phyloP scores from a whole-genome alignment of 2,888 invertebrate species.

The Boloria selene region DNA sequence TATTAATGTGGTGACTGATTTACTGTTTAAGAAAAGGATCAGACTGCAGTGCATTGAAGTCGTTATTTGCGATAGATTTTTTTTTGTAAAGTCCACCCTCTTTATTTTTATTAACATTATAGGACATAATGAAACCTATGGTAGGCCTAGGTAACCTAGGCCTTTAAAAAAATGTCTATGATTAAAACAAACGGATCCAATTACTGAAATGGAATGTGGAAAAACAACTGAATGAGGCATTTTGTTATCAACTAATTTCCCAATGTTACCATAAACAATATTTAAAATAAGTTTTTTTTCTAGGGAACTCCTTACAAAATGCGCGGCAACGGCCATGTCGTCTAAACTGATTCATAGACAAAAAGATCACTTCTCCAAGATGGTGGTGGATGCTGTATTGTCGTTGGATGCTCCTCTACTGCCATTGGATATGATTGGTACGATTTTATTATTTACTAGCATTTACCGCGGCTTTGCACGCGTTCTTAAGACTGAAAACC shows the following conservation, averaged over 20 bases:
- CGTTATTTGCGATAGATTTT: too few relatives aligned
- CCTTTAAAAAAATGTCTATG: conserved; percentile 32
- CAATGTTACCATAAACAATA: background rate
- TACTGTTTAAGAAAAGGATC: too few relatives aligned
- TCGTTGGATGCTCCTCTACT: conserved; percentile 90
- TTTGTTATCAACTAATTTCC: background rate
- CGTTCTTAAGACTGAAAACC: too few relatives aligned
- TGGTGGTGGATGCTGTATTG: conserved; percentile 99
- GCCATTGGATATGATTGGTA: conserved; percentile 98
- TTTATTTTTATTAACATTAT: too few relatives aligned
- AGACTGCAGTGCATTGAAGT: too few relatives aligned
- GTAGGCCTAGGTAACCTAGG: too few relatives aligned
- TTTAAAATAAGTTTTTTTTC: background rate
- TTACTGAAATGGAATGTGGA: conserved; percentile 43
- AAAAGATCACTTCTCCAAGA: conserved; percentile 96
- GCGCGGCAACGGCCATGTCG: conserved; percentile 97
- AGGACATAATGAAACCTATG: too few relatives aligned
- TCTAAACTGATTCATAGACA: conserved; percentile 98
- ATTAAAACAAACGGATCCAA: conserved; percentile 47
- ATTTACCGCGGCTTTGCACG: too few relatives aligned
- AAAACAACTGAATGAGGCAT: conserved; percentile 14
- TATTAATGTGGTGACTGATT: too few relatives aligned
- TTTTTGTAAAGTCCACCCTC: too few relatives aligned
- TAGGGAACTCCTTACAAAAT: conserved; percentile 88
- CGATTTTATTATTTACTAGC: conserved; percentile 36